These are phyloP conservation scores for Holcopasites calliopsidis DNA, from an alignment of 1,140 invertebrate species.

Conservation along the genomic window DNA sequence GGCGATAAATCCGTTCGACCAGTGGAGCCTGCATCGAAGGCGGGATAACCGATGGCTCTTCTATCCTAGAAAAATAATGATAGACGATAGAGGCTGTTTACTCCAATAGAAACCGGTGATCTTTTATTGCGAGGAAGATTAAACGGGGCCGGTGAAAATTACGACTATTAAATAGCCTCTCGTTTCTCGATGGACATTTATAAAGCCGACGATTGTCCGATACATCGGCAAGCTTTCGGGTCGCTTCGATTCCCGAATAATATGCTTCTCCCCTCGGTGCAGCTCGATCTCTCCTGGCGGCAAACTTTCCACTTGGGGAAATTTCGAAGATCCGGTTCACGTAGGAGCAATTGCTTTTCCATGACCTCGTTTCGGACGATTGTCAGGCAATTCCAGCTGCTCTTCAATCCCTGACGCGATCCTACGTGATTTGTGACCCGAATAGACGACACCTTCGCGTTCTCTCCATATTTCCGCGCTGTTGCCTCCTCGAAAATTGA, in stretches of 20 bases:
- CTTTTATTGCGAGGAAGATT: neutral
- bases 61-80: neutral
- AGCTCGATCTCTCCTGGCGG: conserved; percentile 4
- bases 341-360: conserved; percentile 12
- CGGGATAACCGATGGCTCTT: neutral
- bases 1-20: conserved; percentile 34
- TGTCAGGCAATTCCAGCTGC: conserved; percentile 10
- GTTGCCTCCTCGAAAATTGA: neutral
- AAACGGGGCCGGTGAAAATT: conserved; percentile 15
- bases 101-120: neutral
- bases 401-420: conserved; percentile 3
- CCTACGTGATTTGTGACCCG: conserved; percentile 4
- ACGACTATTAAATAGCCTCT: neutral
- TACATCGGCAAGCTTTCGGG: no score
- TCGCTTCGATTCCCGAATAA: neutral
- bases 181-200: neutral
- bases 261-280: neutral
- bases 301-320: conserved; percentile 12
- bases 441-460: neutral
- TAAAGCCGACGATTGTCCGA: no score
- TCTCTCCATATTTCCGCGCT: no score
- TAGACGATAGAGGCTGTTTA: neutral
- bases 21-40: conserved; percentile 1
- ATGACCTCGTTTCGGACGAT: conserved; percentile 22
- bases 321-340: conserved; percentile 18